Percentiles rank a stretch among this genome's conserved stretches.
Conservation (phyloP, 2,797 vertebrate genomes). For the Enteromius trimaculatus region DNA sequence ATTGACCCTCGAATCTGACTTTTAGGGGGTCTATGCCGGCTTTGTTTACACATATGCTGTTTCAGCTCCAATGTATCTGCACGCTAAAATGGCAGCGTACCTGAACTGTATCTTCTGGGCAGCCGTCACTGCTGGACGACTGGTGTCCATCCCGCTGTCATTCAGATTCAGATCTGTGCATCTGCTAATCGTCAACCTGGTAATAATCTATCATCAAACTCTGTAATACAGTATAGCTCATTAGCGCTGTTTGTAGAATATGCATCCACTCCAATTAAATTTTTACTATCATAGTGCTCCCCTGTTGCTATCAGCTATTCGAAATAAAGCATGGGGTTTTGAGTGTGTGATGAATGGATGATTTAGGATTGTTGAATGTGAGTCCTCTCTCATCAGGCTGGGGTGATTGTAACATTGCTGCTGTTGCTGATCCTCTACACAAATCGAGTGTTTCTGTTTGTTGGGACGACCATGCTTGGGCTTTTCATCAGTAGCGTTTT, state of each 20-base stretch:
- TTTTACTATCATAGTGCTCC: conserved; percentile 2
- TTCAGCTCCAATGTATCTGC: conserved; percentile 81
- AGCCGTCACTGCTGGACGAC: conserved; percentile 90
- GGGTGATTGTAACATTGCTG: conserved; percentile 86
- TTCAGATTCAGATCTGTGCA: conserved; percentile 85
- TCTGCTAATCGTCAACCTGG: conserved; percentile 92
- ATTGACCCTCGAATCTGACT: not conserved
- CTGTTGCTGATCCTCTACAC: conserved; percentile 89
- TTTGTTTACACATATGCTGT: conserved; percentile 95
- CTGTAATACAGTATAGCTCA: conserved; percentile 23
- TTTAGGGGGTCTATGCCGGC: conserved; percentile 91
- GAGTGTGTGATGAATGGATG: not conserved
- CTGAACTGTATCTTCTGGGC: conserved; percentile 96
- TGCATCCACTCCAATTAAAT: not conserved
- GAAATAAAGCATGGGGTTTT: not conserved
- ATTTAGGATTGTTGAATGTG: not conserved
- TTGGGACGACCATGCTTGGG: conserved; percentile 89
- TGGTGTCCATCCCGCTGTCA: conserved; percentile 91
- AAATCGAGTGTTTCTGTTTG: conserved; percentile 85
- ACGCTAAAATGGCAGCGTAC: conserved; percentile 91
- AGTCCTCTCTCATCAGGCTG: conserved; percentile 76
- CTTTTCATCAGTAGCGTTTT: conserved; percentile 96
- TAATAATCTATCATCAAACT: conserved; percentile 64
- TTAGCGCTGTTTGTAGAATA: not conserved
- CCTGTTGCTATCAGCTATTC: not conserved